Percentiles rank a stretch among this genome's conserved stretches.
phyloP scores from a whole-genome alignment of 2,888 invertebrate genomes.

The Drosophila borborema region DNA sequence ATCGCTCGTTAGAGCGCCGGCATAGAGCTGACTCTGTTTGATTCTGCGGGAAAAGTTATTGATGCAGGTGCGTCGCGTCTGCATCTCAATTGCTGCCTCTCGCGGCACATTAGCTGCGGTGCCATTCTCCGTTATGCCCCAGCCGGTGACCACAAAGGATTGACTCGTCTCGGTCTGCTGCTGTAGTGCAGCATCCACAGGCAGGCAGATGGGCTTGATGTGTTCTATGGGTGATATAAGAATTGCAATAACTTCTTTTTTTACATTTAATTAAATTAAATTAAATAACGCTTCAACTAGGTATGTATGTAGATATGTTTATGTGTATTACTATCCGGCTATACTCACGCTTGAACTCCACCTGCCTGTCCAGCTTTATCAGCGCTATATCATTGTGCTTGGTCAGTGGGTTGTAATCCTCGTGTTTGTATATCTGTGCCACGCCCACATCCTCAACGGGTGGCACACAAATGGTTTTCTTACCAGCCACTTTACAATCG shows the following conservation, averaged over 20 bases:
- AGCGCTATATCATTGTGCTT: slow-evolving; percentile 39
- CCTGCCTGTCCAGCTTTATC: slow-evolving; percentile 22
- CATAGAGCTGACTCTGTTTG: slow-evolving; percentile 27
- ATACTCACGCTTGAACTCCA: slow-evolving; percentile 29
- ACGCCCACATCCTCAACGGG: slow-evolving; percentile 33
- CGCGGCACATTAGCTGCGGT: slow-evolving; percentile 13
- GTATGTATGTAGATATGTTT: too few relatives aligned
- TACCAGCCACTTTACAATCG: slow-evolving; percentile 24
- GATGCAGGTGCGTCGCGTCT: slow-evolving; percentile 4
- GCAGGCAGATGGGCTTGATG: slow-evolving; percentile 45
- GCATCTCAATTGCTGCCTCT: slow-evolving; percentile 17
- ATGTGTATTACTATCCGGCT: too few relatives aligned
- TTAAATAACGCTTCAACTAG: too few relatives aligned
- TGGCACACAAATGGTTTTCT: slow-evolving; percentile 12
- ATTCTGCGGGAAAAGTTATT: slow-evolving; percentile 3
- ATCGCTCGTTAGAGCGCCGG: slow-evolving; percentile 19
- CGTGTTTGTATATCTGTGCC: slow-evolving; percentile 27
- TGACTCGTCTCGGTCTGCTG: slow-evolving; percentile 7
- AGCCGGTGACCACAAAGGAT: slow-evolving; percentile 31
- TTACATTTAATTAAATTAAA: too few relatives aligned
- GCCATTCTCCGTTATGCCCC: slow-evolving; percentile 34
- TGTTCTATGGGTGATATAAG: slow-evolving; percentile 10
- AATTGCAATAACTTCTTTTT: too few relatives aligned
- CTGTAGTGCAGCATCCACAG: slow-evolving; percentile 10
- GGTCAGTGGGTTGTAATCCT: background rate